Base-by-base conservation (phyloP, 2,888 invertebrate species). In the Brachypterus glaber region DNA sequence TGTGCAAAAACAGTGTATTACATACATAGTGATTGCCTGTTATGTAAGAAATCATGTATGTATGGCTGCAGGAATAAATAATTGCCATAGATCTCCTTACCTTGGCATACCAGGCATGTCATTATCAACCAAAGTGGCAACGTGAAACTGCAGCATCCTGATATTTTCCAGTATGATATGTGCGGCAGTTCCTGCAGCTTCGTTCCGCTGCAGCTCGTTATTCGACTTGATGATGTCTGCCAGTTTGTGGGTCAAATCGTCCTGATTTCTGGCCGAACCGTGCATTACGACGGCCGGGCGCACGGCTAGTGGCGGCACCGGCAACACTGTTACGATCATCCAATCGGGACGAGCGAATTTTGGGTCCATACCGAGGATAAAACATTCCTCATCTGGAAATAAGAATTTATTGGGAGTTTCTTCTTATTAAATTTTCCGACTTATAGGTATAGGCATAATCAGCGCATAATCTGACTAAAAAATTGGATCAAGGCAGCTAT, bases 231-330 rank as follows among this genome's bases (percentile, higher is more conserved):
- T 92, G 27, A 99, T 97, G 56, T 99, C 98, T 0, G 97, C 83
- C 38, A 99, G 70, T 69, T 99, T 99, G 68, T 99, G 97, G 0
- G 98, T 99, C 55, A 99, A 77, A 75, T 99, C 98, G 60, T 99
- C 98, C 69, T 95, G 83, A 76, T 97, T 98, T 62, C 91, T 85
- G 0, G 97, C 97, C 1, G 96, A 90, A n/a, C 98, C 98, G 66
- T 90, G 90, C 90, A 97, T 98, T 5, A 97, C 92, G 3, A 98
- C 97, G 35, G 98, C 96, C 0, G 98, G 98, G 46, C 98, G 76
- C 0, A 98, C 97, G 1, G 89, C 80, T 15, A 98, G 67, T 2
- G 98, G 98, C 1, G 98, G 96, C 0, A 99, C 98, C 0, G 98
- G 98, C 41, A 98, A 65, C 8, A 95, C 95, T 2, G 97, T 96